phyloP scores from a whole-genome alignment of 1,140 invertebrate genomes.

The Ptiloglossa arizonensis region DNA sequence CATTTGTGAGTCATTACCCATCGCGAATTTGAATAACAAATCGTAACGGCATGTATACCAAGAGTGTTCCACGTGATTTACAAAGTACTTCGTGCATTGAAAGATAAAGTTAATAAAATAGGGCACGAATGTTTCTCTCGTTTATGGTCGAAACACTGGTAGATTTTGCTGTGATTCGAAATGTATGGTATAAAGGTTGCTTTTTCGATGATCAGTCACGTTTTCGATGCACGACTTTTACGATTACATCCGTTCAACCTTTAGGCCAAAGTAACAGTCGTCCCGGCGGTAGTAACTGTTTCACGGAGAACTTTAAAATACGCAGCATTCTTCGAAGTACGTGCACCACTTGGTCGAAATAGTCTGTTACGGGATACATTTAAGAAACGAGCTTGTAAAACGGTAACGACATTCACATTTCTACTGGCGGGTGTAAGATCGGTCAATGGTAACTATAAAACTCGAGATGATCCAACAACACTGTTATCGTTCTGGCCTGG shows the following conservation, averaged over 20 bases:
- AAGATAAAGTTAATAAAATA: background rate
- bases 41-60: too few relatives aligned
- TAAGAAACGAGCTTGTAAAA: conserved; percentile 28
- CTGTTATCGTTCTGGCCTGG: background rate
- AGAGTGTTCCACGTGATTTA: too few relatives aligned
- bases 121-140: too few relatives aligned
- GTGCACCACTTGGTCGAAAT: background rate
- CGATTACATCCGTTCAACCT: background rate
- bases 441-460: conserved; percentile 23
- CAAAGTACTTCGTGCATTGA: too few relatives aligned
- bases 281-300: background rate
- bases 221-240: background rate
- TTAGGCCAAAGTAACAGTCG: background rate
- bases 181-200: too few relatives aligned
- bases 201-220: background rate
- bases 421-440: background rate
- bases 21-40: too few relatives aligned
- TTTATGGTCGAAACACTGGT: too few relatives aligned
- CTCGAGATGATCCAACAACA: background rate
- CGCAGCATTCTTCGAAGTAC: background rate
- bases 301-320: background rate
- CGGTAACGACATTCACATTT: conserved; percentile 16
- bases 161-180: too few relatives aligned
- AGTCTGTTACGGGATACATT: background rate
- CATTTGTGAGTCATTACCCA: too few relatives aligned